Conservation (phyloP, 1,140 invertebrate genomes). For the Drosophila serrata region DNA sequence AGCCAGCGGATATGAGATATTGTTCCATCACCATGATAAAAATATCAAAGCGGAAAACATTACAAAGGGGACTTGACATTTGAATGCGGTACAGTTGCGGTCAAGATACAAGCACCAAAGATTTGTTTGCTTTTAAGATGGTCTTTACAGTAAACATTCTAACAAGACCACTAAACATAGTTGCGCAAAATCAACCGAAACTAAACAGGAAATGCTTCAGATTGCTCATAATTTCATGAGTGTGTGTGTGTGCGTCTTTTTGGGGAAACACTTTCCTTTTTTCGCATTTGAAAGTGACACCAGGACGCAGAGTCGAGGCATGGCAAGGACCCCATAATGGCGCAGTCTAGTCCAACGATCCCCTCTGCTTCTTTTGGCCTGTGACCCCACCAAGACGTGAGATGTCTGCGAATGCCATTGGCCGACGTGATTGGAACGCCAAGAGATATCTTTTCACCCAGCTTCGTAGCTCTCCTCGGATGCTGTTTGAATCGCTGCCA, state of each 20-base stretch:
- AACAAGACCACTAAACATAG: not conserved
- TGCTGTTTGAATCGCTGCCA: constrained; percentile 33
- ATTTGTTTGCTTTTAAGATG: not conserved
- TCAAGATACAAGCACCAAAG: not conserved
- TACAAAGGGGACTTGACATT: constrained; percentile 4
- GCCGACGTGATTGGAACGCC: constrained; percentile 70
- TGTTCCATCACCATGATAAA: constrained; percentile 2
- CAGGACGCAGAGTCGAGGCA: constrained; percentile 19
- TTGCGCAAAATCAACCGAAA: not conserved
- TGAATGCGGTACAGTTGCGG: not conserved
- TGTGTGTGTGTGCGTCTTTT: constrained; percentile 19
- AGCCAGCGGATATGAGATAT: constrained; percentile 44
- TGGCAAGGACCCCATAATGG: constrained; percentile 55
- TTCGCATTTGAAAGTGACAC: constrained; percentile 37
- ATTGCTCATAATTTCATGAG: no score
- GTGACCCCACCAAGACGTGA: constrained; percentile 41
- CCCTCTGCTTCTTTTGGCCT: constrained; percentile 4
- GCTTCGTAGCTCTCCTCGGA: not conserved
- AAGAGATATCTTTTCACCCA: constrained; percentile 60
- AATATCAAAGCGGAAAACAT: constrained; percentile 21
- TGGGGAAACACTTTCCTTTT: constrained; percentile 52
- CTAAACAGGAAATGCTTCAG: not conserved
- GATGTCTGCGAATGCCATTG: constrained; percentile 57
- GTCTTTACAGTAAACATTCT: not conserved
- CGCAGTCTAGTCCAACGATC: constrained; percentile 20